Conservation (phyloP, 23 tunicate species). For the Ascidia mentula region DNA sequence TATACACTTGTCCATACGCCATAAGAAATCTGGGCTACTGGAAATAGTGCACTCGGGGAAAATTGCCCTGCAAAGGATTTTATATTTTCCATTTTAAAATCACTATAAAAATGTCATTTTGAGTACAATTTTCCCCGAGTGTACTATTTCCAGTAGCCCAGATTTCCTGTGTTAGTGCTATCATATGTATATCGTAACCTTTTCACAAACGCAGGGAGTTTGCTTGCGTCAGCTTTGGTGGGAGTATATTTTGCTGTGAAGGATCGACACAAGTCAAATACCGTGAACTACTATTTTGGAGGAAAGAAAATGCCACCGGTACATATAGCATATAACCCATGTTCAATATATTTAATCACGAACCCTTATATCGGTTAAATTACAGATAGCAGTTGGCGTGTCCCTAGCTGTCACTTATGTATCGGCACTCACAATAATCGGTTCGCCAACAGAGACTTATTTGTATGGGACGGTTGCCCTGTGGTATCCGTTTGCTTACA, state of each 20-base stretch:
- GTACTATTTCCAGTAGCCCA: too few relatives aligned
- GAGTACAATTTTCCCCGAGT: too few relatives aligned
- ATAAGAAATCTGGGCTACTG: too few relatives aligned
- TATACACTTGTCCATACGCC: too few relatives aligned
- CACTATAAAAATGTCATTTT: too few relatives aligned
- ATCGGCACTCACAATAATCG: constrained; percentile 57
- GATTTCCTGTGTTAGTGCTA: too few relatives aligned
- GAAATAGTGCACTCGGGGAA: too few relatives aligned
- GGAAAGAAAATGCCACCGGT: constrained; percentile 67
- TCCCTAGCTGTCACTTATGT: constrained; percentile 54
- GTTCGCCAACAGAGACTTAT: constrained; percentile 44
- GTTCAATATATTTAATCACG: not conserved
- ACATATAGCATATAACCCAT: too few relatives aligned
- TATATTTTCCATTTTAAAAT: too few relatives aligned
- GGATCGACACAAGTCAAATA: constrained; percentile 34
- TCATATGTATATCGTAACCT: too few relatives aligned
- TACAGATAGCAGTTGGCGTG: constrained; percentile 42
- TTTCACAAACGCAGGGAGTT: too few relatives aligned
- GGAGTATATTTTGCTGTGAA: constrained; percentile 46
- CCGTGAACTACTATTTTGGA: constrained; percentile 53
- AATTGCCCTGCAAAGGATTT: too few relatives aligned
- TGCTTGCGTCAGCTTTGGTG: constrained; percentile 20
- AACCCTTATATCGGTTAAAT: not conserved
- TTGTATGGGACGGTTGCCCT: constrained; percentile 26
- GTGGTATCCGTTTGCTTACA: constrained; percentile 31